Percentiles rank a stretch among this genome's conserved stretches.
phyloP scores from a whole-genome alignment of 2,113 vertebrate genomes.

The Promerops cafer region DNA sequence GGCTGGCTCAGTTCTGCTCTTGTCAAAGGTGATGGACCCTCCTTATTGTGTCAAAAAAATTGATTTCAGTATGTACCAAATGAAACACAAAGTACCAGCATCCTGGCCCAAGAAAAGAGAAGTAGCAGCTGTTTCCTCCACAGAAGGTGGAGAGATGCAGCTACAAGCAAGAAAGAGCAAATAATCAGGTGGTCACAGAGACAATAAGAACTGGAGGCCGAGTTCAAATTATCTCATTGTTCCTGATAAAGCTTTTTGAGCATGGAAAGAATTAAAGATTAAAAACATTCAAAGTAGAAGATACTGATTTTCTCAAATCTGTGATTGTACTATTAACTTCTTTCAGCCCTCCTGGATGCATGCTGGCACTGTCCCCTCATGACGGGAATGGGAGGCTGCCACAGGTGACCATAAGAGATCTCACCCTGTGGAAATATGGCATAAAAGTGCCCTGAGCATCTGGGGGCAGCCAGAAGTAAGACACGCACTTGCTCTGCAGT shows the following conservation, averaged over 20 bases:
- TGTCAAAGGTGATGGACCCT: background rate
- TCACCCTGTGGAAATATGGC: background rate
- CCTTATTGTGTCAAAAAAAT: background rate
- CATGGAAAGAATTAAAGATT: background rate
- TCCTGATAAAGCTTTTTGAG: background rate
- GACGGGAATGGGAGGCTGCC: background rate
- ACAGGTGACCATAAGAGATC: background rate
- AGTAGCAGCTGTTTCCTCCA: background rate
- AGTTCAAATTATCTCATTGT: background rate
- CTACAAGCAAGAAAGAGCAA: background rate
- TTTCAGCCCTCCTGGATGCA: background rate
- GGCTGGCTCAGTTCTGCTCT: background rate
- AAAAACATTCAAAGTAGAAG: background rate
- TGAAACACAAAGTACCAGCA: background rate
- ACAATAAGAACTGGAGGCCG: background rate
- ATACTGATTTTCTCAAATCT: background rate
- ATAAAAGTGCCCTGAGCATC: background rate
- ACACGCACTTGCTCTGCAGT: background rate
- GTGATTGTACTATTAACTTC: background rate
- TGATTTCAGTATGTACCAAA: background rate
- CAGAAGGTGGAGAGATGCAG: background rate
- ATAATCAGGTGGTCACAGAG: background rate
- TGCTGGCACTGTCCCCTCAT: fast-evolving
- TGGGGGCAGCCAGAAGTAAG: background rate
- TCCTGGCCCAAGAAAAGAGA: background rate